These are phyloP conservation scores for Catharus fuscescens DNA, from an alignment of 2,113 vertebrate species.

Conservation along the genomic window DNA sequence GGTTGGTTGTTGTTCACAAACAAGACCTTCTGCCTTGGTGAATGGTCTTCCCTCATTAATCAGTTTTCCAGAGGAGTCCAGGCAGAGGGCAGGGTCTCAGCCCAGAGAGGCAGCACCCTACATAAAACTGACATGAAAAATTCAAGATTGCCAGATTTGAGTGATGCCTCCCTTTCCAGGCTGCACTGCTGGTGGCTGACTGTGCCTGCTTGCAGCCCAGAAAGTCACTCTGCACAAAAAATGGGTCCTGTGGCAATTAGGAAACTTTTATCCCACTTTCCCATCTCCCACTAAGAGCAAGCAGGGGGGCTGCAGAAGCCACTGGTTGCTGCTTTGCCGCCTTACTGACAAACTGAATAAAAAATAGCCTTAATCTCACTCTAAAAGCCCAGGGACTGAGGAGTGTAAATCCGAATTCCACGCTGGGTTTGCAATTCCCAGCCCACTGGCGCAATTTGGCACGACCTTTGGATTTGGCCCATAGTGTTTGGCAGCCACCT, in stretches of 20 bases:
- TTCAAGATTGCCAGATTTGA: not conserved
- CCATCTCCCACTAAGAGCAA: not conserved
- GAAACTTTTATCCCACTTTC: not conserved
- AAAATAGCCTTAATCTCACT: not conserved
- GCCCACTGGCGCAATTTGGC: not conserved
- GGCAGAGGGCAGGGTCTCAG: fast-evolving
- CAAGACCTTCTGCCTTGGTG: not conserved
- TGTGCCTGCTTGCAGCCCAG: not conserved
- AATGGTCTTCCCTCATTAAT: not conserved
- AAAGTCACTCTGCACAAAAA: not conserved
- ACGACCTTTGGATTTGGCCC: not conserved
- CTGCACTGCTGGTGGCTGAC: not conserved
- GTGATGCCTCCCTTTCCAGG: not conserved
- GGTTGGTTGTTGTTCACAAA: not conserved
- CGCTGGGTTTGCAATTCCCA: not conserved
- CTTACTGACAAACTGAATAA: not conserved
- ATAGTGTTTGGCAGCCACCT: slow-evolving; percentile 36
- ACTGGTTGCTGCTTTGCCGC: not conserved
- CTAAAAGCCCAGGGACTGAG: not conserved
- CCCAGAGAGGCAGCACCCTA: not conserved
- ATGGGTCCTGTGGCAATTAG: not conserved
- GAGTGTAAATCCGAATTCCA: slow-evolving; percentile 21
- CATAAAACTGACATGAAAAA: not conserved
- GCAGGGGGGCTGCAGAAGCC: not conserved
- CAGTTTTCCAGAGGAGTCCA: not conserved